Evolutionary conservation across 2,888 invertebrate species (phyloP).

Genomic region (Drosophila eohydei): DNA sequence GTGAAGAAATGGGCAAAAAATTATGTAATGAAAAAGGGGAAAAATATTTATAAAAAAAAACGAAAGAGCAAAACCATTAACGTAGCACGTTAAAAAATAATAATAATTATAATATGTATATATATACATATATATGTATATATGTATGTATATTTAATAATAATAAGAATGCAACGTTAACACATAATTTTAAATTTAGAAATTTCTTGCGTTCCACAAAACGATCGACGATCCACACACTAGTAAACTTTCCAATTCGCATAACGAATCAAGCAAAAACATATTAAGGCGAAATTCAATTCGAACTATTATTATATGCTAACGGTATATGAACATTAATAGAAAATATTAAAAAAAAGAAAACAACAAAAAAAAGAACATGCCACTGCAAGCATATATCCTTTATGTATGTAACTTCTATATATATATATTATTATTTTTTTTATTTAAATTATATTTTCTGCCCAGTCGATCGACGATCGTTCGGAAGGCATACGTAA

Average conservation of each 20-base stretch:
- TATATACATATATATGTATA: not conserved
- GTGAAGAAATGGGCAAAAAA: conserved; percentile 21
- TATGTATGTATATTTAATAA: conserved; percentile 14
- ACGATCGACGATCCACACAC: conserved; percentile 45
- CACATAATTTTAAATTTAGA: conserved; percentile 53
- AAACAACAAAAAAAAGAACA: conserved; percentile 42
- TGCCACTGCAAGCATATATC: conserved; percentile 53
- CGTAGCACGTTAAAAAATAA: conserved; percentile 57
- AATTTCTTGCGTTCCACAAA: conserved; percentile 61
- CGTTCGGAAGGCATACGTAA: conserved; percentile 14
- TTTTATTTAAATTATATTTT: conserved; percentile 16
- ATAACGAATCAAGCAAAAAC: conserved; percentile 52
- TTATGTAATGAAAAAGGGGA: conserved; percentile 13
- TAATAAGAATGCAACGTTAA: conserved; percentile 63
- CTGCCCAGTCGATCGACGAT: not conserved
- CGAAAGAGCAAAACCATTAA: conserved; percentile 38
- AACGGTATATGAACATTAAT: conserved; percentile 51
- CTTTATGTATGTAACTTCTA: conserved; percentile 15
- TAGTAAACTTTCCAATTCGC: conserved; percentile 64
- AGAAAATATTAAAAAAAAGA: conserved; percentile 45
- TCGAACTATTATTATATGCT: conserved; percentile 51
- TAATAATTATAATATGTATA: conserved; percentile 34
- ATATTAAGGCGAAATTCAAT: conserved; percentile 44
- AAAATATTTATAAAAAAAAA: conserved; percentile 12
- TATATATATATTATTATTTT: conserved; percentile 13